Evolutionary conservation across 2,888 invertebrate genomes (phyloP).

Genomic region (Napeogenes sylphis): DNA sequence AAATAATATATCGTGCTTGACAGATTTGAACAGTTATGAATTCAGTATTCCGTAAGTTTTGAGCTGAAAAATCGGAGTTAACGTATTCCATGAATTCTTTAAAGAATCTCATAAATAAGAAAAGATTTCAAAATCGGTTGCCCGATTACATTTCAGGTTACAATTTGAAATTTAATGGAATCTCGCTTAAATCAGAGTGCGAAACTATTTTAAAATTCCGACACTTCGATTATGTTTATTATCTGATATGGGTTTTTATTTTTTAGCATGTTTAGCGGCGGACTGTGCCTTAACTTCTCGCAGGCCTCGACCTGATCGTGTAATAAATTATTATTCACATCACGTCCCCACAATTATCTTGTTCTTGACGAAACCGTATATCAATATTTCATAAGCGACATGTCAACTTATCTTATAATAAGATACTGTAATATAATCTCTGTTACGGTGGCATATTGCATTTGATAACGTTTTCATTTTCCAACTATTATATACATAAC

Average conservation of each 20-base stretch:
- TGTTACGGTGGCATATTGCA: conserved; percentile 26
- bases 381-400: conserved; percentile 42
- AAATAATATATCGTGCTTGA: background rate
- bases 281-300: background rate
- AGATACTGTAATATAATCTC: conserved; percentile 18
- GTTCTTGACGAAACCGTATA: conserved; percentile 13
- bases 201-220: no score
- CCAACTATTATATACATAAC: conserved; percentile 23
- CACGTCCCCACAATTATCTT: conserved; percentile 53
- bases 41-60: conserved; percentile 21
- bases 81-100: conserved; percentile 30
- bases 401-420: conserved; percentile 29
- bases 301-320: conserved; percentile 24
- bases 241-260: no score
- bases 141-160: conserved; percentile 2
- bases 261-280: background rate
- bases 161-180: no score
- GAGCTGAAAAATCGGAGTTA: conserved; percentile 24
- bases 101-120: conserved; percentile 26
- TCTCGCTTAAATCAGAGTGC: no score
- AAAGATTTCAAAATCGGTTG: conserved; percentile 19
- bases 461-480: conserved; percentile 33
- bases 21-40: conserved; percentile 15
- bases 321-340: conserved; percentile 60
- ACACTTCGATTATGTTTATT: no score